Evolutionary conservation across 2,797 vertebrate species (phyloP), one percentile per base, ranked within the genome.

Genomic region (Eospalax fontanierii): DNA sequence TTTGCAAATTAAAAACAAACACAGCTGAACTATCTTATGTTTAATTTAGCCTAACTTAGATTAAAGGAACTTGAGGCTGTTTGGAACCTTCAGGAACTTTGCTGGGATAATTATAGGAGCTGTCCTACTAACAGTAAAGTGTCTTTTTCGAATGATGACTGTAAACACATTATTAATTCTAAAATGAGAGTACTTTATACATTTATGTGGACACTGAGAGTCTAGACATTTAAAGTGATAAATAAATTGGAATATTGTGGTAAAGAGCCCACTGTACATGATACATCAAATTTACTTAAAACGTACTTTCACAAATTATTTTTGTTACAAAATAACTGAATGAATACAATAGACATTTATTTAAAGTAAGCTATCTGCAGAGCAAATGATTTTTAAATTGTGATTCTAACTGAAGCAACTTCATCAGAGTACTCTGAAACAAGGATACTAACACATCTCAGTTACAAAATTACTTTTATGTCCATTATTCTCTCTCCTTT

Each of bases 1-100:
- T 97, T 96, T 96, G 91, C 96, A 97, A 98, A 98, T 97, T 97
- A 97, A 97, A 97, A 97, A 95, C 95, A 97, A 98, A 98, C 96
- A 97, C 96, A 96, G 95, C 96, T 97, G 95, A 97, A 97, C 91
- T 95, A 35, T 92, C 66, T 96, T 95, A 88, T 97, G 82, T 97
- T 96, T 97, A 96, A 97, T 95, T 95, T 97, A 97, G 85, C 92
- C 89, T 73, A 78, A 28, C 89, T 81, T 70, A 84, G 82, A 98
- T 96, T 96, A 95, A 96, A 95, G 82, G 83, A 95, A 95, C 75
- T 75, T 94, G 61, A 93, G 88, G 87, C 87, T 78, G 50, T 71
- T 70, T 79, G 61, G 95, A 94, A 93, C 59, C 57, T 75, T 83
- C 30, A 83, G 74, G 89, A 98, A 94, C 30, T 91, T 94, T 94